Evolutionary conservation across 2,797 vertebrate species (phyloP), one percentile per base, ranked within the genome.

Genomic region (Bradypodion ventrale): DNA sequence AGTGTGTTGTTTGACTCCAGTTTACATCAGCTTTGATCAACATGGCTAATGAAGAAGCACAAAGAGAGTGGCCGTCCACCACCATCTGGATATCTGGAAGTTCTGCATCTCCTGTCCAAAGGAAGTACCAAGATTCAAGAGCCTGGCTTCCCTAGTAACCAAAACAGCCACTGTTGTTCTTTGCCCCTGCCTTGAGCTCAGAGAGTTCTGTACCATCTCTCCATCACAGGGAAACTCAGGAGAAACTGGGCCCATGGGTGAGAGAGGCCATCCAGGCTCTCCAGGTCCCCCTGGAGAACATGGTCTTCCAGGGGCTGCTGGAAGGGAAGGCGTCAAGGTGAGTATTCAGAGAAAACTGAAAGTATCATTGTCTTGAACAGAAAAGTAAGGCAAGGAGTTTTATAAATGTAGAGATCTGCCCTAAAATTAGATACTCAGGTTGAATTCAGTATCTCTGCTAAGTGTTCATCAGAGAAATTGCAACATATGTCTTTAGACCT

Each of bases 231-330:
- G 98, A 19, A 98, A 98, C 90, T 94, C 94, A n/a, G 98, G 98
- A 4, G 98, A 98, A 81, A 97, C 96, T 0, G 98, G 98, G 0
- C 96, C 97, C 13, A 93, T 96, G 40, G 98, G 98, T 12, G 98
- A 99, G 63, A 95, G 98, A 94, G 98, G 98, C 0, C 97, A 98
- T 63, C 98, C 98, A 3, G 98, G 98, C 1, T 92, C 98, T 42
- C 98, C 98, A 0, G 98, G 98, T 66, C 97, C 98, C 40, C 98
- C 98, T 0, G 98, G 98, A 66, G 98, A 99, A 73, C 97, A 97
- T 49, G 98, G 98, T 65, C 95, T 99, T 78, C 98, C 98, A 0
- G 98, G 98, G 79, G 29, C 92, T n/a, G 96, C 98, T 0, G 98
- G 98, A 87, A 97, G 96, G 82, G 98, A 99, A 88, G 98, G 98